These are phyloP conservation scores for Thereva unica DNA, from an alignment of 2,888 invertebrate species.

Conservation along the genomic window DNA sequence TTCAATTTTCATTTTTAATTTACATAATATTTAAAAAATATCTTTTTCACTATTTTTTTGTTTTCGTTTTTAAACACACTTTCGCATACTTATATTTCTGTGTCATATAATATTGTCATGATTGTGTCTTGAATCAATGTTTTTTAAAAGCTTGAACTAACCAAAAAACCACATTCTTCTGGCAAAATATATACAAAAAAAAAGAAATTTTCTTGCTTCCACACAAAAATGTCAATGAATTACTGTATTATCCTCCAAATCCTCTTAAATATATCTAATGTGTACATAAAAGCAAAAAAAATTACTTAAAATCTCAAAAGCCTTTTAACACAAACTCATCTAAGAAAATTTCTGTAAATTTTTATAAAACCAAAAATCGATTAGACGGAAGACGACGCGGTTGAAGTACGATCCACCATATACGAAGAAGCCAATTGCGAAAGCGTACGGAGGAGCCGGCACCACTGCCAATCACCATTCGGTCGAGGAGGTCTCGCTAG, in stretches of 20 bases:
- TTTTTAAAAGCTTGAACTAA: too few relatives aligned
- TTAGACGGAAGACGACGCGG: slow-evolving; percentile 86
- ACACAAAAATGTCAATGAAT: slow-evolving; percentile 8
- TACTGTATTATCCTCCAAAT: slow-evolving; percentile 16
- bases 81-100: too few relatives aligned
- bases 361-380: slow-evolving; percentile 42
- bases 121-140: too few relatives aligned
- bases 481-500: slow-evolving; percentile 78
- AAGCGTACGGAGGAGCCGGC: slow-evolving; percentile 67
- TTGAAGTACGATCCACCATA: slow-evolving; percentile 88
- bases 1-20: slow-evolving; percentile 5
- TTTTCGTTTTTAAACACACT: too few relatives aligned
- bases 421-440: slow-evolving; percentile 79
- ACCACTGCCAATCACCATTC: slow-evolving; percentile 73
- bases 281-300: slow-evolving; percentile 28
- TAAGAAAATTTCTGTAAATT: slow-evolving; percentile 42
- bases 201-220: slow-evolving; percentile 8
- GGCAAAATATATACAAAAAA: slow-evolving; percentile 1
- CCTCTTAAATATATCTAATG: slow-evolving; percentile 19
- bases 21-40: not conserved
- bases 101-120: too few relatives aligned
- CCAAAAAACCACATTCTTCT: slow-evolving; percentile 14
- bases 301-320: slow-evolving; percentile 45
- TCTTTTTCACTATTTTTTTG: too few relatives aligned
- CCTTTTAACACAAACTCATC: slow-evolving; percentile 45